Evolutionary conservation across 2,888 invertebrate genomes (phyloP).

Genomic region (Synanthedon myopaeformis): DNA sequence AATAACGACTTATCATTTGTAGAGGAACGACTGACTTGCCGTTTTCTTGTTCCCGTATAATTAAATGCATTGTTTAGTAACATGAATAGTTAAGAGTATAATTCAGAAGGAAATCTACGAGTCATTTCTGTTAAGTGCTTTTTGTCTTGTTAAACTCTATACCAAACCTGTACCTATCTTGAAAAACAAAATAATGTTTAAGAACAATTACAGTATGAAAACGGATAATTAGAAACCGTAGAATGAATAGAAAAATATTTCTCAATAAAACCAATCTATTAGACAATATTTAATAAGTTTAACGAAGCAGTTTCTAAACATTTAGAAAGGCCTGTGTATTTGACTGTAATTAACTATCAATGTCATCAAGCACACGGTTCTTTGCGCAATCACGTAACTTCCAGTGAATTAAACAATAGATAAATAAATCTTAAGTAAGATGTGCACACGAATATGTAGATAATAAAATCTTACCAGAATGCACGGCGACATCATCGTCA

Average conservation of each 20-base stretch:
- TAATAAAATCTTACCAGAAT: constrained; percentile 72
- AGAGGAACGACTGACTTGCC: constrained; percentile 21
- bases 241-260: too few species aligned
- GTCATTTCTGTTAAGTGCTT: constrained; percentile 26
- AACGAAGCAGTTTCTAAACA: constrained; percentile 9
- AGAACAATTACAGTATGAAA: too few species aligned
- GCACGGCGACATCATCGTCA: constrained; percentile 78
- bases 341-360: constrained; percentile 13
- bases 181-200: too few species aligned
- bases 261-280: too few species aligned
- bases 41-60: constrained; percentile 27
- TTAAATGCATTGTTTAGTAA: constrained; percentile 38
- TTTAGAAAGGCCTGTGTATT: constrained; percentile 20
- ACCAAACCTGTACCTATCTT: too few species aligned
- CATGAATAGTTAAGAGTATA: constrained; percentile 26
- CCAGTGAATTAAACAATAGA: too few species aligned
- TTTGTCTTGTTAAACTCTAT: constrained; percentile 1
- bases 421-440: too few species aligned
- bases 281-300: constrained; percentile 1
- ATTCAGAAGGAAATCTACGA: constrained; percentile 21
- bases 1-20: constrained; percentile 23
- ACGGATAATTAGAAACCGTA: too few species aligned
- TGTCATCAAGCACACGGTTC: constrained; percentile 17
- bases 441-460: too few species aligned
- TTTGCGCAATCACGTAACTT: constrained; percentile 5